Percentiles rank a stretch among this genome's conserved stretches.
phyloP scores from a whole-genome alignment of 2,888 invertebrate species.

The Arrhopalites spinosus region DNA sequence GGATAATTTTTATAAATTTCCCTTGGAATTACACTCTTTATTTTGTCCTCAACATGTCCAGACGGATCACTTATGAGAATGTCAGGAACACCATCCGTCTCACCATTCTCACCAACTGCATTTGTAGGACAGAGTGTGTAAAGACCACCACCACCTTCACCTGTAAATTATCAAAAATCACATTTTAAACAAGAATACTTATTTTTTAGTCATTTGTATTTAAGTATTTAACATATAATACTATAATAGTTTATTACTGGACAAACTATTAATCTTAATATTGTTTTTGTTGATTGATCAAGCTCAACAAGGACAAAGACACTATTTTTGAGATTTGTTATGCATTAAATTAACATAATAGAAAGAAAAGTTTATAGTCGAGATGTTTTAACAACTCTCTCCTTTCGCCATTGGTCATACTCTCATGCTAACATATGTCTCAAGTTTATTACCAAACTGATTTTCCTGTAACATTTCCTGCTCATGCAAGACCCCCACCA shows the following conservation, averaged over 20 bases:
- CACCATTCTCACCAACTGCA: background rate
- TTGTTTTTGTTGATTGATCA: too few species aligned
- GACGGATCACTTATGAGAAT: constrained; percentile 20
- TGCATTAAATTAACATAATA: background rate
- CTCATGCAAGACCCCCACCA: background rate
- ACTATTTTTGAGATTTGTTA: background rate
- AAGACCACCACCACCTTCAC: constrained; percentile 20
- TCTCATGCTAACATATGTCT: background rate
- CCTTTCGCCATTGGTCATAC: background rate
- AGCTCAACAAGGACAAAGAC: background rate
- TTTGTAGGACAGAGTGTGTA: constrained; percentile 21
- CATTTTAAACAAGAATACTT: background rate
- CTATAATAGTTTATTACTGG: background rate
- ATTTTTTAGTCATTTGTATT: background rate
- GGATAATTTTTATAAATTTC: constrained; percentile 30
- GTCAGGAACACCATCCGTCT: background rate
- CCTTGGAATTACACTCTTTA: constrained; percentile 24
- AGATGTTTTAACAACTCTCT: background rate
- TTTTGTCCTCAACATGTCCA: constrained; percentile 20
- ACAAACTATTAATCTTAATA: background rate
- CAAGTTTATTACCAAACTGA: background rate
- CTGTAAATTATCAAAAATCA: background rate
- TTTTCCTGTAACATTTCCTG: background rate
- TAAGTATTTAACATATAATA: background rate
- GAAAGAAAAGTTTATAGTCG: too few species aligned